These are phyloP conservation scores for Drosophila percnosoma DNA, from an alignment of 2,888 invertebrate species.

Conservation along the genomic window DNA sequence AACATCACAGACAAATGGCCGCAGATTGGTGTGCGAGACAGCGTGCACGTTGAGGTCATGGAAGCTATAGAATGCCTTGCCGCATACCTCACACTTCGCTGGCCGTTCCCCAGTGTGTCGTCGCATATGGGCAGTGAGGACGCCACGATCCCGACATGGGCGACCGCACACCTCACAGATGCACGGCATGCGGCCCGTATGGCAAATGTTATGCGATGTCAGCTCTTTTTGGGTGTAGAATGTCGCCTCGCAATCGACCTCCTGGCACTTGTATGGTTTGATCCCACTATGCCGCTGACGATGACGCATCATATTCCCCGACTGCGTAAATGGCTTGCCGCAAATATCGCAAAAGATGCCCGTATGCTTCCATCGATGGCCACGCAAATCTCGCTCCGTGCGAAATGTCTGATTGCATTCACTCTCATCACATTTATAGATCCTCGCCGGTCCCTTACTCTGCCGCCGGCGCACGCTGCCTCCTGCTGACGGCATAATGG, in stretches of 20 bases:
- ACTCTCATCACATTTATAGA: conserved; percentile 67
- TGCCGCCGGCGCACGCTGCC: conserved; percentile 5
- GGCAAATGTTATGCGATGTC: conserved; percentile 78
- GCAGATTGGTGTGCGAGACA: conserved; percentile 78
- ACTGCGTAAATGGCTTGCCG: conserved; percentile 80
- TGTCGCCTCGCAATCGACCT: conserved; percentile 73
- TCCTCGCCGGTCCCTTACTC: conserved; percentile 43
- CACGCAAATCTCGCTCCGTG: conserved; percentile 73
- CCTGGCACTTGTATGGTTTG: conserved; percentile 79
- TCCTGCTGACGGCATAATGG: background rate
- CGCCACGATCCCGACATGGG: conserved; percentile 80
- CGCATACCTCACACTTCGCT: conserved; percentile 79
- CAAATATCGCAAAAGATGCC: conserved; percentile 83
- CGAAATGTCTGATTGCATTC: conserved; percentile 74
- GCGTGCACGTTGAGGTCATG: conserved; percentile 83
- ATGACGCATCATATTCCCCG: conserved; percentile 82
- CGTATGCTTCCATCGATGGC: conserved; percentile 81
- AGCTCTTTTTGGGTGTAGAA: conserved; percentile 81
- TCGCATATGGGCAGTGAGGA: conserved; percentile 81
- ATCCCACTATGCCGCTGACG: conserved; percentile 82
- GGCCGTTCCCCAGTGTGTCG: conserved; percentile 80
- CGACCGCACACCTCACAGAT: conserved; percentile 81
- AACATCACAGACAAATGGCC: conserved; percentile 77
- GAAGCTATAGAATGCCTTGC: conserved; percentile 79
- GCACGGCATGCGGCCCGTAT: conserved; percentile 78